phyloP scores from a whole-genome alignment of 2,888 invertebrate genomes.

The Syritta pipiens region DNA sequence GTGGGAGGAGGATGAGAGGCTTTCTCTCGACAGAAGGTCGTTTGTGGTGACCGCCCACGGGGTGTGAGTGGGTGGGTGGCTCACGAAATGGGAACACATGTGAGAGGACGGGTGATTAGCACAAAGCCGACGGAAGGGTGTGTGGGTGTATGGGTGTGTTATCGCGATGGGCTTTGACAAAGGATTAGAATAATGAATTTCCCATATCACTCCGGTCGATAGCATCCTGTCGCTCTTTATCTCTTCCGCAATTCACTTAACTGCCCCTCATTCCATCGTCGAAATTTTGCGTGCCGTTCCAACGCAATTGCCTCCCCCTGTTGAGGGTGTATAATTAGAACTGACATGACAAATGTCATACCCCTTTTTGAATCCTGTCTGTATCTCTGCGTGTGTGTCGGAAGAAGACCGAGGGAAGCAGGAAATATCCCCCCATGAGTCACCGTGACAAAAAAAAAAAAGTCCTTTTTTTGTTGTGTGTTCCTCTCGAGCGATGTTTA shows the following conservation, averaged over 20 bases:
- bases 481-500: constrained; percentile 34
- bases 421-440: constrained; percentile 63
- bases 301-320: constrained; percentile 64
- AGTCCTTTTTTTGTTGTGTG: constrained; percentile 5
- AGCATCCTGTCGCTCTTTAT: constrained; percentile 46
- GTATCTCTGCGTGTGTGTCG: constrained; percentile 28
- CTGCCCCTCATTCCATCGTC: constrained; percentile 15
- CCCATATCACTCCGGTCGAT: background rate
- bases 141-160: too few species aligned
- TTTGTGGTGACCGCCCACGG: too few species aligned
- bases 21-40: background rate
- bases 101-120: background rate
- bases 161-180: background rate
- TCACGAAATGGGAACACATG: background rate
- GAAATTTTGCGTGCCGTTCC: constrained; percentile 62
- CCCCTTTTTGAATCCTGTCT: constrained; percentile 41
- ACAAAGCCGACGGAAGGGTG: background rate
- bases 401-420: constrained; percentile 18
- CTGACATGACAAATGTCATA: constrained; percentile 57
- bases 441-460: constrained; percentile 3
- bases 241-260: constrained; percentile 51
- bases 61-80: constrained; percentile 1
- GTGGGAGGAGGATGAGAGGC: constrained; percentile 14
- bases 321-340: constrained; percentile 64
- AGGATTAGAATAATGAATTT: constrained; percentile 1